Evolutionary conservation across 35 echinoderm and acorn worm genomes (phyloP).

Genomic region (Heliocidaris erythrogramma): DNA sequence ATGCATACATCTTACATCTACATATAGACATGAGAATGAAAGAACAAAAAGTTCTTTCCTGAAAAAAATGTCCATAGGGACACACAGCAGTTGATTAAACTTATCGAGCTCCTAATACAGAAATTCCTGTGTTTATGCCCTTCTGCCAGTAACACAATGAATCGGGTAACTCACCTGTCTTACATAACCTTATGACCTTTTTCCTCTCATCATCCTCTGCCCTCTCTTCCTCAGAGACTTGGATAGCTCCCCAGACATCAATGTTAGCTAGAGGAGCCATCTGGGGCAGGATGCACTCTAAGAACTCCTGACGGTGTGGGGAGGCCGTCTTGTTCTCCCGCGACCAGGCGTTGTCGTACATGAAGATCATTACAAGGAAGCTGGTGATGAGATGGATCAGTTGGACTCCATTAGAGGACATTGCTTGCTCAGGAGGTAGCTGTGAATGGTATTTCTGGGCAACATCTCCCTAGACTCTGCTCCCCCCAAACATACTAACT

Average conservation of each 20-base stretch:
- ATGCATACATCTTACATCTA: too few species aligned
- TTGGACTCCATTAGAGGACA: not conserved
- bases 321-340: constrained; percentile 57
- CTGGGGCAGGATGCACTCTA: constrained; percentile 61
- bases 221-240: constrained; percentile 46
- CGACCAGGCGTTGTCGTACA: constrained; percentile 84
- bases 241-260: constrained; percentile 60
- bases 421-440: too few species aligned
- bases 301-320: constrained; percentile 69
- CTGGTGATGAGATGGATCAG: constrained; percentile 35
- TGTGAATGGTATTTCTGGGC: too few species aligned
- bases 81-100: too few species aligned
- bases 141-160: not conserved
- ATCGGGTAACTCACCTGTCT: constrained; percentile 75
- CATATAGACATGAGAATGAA: too few species aligned
- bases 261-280: constrained; percentile 64
- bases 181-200: constrained; percentile 71
- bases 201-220: constrained; percentile 65
- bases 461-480: too few species aligned
- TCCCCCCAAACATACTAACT: too few species aligned
- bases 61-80: too few species aligned
- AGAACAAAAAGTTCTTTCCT: too few species aligned
- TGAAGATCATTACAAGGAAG: constrained; percentile 69
- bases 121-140: not conserved
- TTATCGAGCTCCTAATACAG: too few species aligned